phyloP scores from a whole-genome alignment of 2,797 vertebrate species.

The Halcyon smyrnensis region DNA sequence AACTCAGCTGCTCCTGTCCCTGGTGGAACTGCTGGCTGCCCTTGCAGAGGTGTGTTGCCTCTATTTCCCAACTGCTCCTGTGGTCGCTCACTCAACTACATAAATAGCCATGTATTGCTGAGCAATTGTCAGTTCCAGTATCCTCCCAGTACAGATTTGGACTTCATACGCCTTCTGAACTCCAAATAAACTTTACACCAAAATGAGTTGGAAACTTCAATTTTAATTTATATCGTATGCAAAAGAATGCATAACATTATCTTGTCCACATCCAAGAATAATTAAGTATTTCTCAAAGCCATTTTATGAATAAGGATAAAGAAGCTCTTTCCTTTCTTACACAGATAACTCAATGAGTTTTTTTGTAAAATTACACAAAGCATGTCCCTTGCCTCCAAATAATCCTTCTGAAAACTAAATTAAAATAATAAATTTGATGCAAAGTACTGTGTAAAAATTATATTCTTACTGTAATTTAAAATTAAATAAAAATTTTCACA shows the following conservation, averaged over 20 bases:
- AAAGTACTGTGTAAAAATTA: neutral
- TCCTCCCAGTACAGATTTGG: neutral
- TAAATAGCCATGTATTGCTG: neutral
- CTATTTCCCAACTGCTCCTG: neutral
- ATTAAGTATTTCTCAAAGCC: neutral
- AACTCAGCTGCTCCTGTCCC: neutral
- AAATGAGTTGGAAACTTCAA: neutral
- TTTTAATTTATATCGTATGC: neutral
- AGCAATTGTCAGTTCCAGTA: neutral
- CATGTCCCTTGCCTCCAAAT: neutral
- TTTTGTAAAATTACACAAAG: neutral
- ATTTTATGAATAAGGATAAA: neutral
- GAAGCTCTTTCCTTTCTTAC: neutral
- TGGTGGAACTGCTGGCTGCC: neutral
- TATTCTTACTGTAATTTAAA: neutral
- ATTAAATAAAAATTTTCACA: neutral
- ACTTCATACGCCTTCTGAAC: neutral
- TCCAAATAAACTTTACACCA: neutral
- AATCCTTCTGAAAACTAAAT: neutral
- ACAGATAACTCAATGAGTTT: neutral
- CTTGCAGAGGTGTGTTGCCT: neutral
- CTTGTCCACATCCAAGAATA: neutral
- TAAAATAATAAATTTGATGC: neutral
- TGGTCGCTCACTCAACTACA: rapidly evolving
- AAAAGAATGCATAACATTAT: neutral